phyloP scores from a whole-genome alignment of 2,888 invertebrate species.

The Teleiodes luculella region DNA sequence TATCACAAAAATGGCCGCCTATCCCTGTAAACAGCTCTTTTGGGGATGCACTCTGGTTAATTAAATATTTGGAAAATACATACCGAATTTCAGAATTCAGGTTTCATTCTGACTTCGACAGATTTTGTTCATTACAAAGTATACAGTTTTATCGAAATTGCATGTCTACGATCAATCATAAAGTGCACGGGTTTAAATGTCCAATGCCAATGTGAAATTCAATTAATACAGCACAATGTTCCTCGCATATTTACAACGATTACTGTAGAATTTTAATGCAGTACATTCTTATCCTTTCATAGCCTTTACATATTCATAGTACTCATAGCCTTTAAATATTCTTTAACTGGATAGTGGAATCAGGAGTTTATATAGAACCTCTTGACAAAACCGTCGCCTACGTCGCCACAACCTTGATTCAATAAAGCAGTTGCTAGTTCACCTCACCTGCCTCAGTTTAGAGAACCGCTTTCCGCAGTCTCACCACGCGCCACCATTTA shows the following conservation, averaged over 20 bases:
- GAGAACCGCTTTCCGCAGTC: conserved; percentile 44
- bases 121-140: too few species aligned
- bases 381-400: conserved; percentile 24
- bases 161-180: too few species aligned
- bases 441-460: conserved; percentile 15
- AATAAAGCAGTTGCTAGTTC: conserved; percentile 67
- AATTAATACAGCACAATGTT: neutral
- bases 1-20: conserved; percentile 35
- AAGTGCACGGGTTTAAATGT: too few species aligned
- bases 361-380: neutral
- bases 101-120: neutral
- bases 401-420: conserved; percentile 59
- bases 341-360: too few species aligned
- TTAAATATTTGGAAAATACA: conserved; percentile 12
- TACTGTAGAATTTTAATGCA: too few species aligned
- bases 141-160: too few species aligned
- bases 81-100: neutral
- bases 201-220: too few species aligned
- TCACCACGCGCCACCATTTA: conserved; percentile 43
- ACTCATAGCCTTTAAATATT: too few species aligned
- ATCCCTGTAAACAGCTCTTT: conserved; percentile 18
- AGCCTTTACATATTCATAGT: too few species aligned
- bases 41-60: conserved; percentile 14
- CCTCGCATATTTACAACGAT: too few species aligned
- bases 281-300: too few species aligned